Evolutionary conservation across 2,888 invertebrate genomes (phyloP).

Genomic region (Morpho helenor): DNA sequence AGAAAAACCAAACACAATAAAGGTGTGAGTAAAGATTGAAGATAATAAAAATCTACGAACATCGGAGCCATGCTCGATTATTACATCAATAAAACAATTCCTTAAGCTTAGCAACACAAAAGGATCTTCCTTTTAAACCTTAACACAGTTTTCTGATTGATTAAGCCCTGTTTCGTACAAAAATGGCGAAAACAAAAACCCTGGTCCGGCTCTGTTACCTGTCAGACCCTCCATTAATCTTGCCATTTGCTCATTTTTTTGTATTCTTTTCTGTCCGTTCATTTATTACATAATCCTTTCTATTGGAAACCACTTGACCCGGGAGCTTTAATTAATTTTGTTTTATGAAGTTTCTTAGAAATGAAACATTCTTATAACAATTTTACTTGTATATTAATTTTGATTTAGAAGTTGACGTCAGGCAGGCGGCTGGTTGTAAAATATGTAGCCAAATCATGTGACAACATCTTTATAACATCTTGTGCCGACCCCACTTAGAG

Average conservation of each 20-base stretch:
- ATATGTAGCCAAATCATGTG: too few relatives aligned
- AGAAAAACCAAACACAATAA: too few relatives aligned
- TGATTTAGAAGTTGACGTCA: too few relatives aligned
- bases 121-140: slow-evolving; percentile 1
- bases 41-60: too few relatives aligned
- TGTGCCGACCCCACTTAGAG: too few relatives aligned
- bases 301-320: slow-evolving; percentile 10
- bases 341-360: slow-evolving; percentile 1
- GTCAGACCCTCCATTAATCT: slow-evolving; percentile 24
- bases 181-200: slow-evolving; percentile 9
- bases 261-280: slow-evolving; percentile 17
- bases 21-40: too few relatives aligned
- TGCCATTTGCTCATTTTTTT: slow-evolving; percentile 23
- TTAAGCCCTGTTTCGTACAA: slow-evolving; percentile 15
- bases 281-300: slow-evolving; percentile 14
- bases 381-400: too few relatives aligned
- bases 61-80: too few relatives aligned
- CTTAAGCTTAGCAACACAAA: background rate
- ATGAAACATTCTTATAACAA: too few relatives aligned
- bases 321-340: slow-evolving; percentile 7
- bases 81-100: too few relatives aligned
- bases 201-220: slow-evolving; percentile 17
- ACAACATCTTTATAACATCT: too few relatives aligned
- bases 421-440: too few relatives aligned
- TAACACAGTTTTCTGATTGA: slow-evolving; percentile 14